Conservation (phyloP, 2,888 invertebrate species). For the Apodemia hepburni region DNA sequence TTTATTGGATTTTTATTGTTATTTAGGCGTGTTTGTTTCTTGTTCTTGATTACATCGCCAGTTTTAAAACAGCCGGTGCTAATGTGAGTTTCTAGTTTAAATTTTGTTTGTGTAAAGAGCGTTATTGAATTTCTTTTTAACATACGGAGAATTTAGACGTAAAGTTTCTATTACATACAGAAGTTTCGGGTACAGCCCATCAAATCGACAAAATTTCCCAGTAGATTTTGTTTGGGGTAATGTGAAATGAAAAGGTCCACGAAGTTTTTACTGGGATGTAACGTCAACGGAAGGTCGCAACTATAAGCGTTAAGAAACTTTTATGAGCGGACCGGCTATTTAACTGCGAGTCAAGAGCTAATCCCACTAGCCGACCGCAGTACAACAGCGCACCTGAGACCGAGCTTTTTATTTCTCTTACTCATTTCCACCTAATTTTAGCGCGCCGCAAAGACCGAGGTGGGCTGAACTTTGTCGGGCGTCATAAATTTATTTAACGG, state of each 20-base stretch:
- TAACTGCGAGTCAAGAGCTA: conserved; percentile 72
- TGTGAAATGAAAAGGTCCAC: conserved; percentile 50
- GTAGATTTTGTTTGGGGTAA: conserved; percentile 49
- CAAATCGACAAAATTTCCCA: conserved; percentile 32
- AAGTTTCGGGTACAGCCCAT: conserved; percentile 51
- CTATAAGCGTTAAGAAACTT: conserved; percentile 75
- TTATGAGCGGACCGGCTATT: conserved; percentile 70
- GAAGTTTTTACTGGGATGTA: conserved; percentile 60
- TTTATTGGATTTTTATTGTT: conserved; percentile 80
- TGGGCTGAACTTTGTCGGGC: conserved; percentile 77
- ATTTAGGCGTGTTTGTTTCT: conserved; percentile 80
- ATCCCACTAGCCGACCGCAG: conserved; percentile 55
- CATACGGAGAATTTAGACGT: conserved; percentile 25
- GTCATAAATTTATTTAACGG: conserved; percentile 80
- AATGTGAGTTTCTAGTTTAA: conserved; percentile 76
- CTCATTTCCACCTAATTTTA: conserved; percentile 76
- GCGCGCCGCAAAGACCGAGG: conserved; percentile 58
- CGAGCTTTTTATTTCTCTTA: conserved; percentile 68
- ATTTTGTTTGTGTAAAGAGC: conserved; percentile 60
- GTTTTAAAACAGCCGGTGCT: conserved; percentile 74
- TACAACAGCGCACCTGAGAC: conserved; percentile 69
- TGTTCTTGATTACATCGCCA: conserved; percentile 78
- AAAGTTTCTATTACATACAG: conserved; percentile 38
- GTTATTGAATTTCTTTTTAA: conserved; percentile 59
- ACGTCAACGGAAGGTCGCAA: conserved; percentile 64